phyloP scores from a whole-genome alignment of 2,888 invertebrate species.

The Cantharis rustica region DNA sequence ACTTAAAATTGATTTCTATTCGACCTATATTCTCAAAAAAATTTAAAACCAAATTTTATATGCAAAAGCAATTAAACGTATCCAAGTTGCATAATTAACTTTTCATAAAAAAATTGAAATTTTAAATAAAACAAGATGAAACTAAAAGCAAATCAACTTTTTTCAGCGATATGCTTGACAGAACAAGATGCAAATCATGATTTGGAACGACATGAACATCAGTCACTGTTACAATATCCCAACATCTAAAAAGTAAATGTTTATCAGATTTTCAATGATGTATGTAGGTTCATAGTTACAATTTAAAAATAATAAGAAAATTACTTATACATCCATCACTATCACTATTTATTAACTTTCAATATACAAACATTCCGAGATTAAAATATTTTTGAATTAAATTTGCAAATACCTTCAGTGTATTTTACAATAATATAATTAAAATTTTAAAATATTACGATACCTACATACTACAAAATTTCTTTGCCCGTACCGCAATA shows the following conservation, averaged over 20 bases:
- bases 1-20: neutral
- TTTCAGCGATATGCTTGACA: constrained; percentile 1
- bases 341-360: neutral
- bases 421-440: too few relatives aligned
- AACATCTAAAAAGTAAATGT: constrained; percentile 19
- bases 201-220: constrained; percentile 8
- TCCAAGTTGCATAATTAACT: neutral
- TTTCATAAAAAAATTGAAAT: neutral
- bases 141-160: constrained; percentile 1
- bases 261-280: constrained; percentile 14
- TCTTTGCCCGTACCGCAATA: too few relatives aligned
- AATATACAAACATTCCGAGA: neutral
- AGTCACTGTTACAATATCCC: constrained; percentile 11
- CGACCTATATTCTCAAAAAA: neutral
- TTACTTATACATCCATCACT: constrained; percentile 2
- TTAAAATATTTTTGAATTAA: too few relatives aligned
- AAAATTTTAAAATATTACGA: too few relatives aligned
- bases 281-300: constrained; percentile 1
- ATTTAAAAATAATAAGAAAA: neutral
- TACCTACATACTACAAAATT: too few relatives aligned
- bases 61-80: neutral
- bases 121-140: neutral
- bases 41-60: neutral
- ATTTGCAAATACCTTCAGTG: too few relatives aligned
- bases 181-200: constrained; percentile 9